phyloP scores from a whole-genome alignment of 1,140 invertebrate species.

The Bombus soroeensis region DNA sequence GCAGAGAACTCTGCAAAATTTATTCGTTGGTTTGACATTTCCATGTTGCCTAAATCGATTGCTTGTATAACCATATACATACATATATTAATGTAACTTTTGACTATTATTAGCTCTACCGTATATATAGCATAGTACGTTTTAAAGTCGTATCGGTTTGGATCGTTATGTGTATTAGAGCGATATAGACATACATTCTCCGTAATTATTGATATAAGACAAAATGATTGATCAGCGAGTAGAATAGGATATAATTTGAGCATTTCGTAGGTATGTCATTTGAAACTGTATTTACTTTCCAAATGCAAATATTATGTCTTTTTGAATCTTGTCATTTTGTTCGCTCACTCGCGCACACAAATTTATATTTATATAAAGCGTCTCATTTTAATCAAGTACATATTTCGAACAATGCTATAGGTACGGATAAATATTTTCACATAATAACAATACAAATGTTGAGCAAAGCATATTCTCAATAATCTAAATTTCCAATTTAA shows the following conservation, averaged over 20 bases:
- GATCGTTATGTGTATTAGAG: neutral
- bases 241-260: too few species aligned
- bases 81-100: neutral
- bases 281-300: too few species aligned
- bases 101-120: neutral
- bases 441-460: neutral
- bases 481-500: neutral
- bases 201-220: too few species aligned
- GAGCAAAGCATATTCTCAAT: neutral
- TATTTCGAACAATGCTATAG: too few species aligned
- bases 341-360: too few species aligned
- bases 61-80: conserved; percentile 68
- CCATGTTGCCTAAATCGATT: conserved; percentile 67
- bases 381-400: too few species aligned
- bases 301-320: neutral
- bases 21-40: conserved; percentile 77
- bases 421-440: neutral
- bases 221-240: too few species aligned
- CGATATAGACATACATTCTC: too few species aligned
- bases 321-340: neutral
- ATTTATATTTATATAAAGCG: too few species aligned
- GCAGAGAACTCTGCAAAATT: conserved; percentile 72
- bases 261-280: too few species aligned
- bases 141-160: neutral
- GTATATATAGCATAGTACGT: neutral